These are phyloP conservation scores for Rhinoderma darwinii DNA, from an alignment of 2,113 vertebrate genomes.

Conservation along the genomic window DNA sequence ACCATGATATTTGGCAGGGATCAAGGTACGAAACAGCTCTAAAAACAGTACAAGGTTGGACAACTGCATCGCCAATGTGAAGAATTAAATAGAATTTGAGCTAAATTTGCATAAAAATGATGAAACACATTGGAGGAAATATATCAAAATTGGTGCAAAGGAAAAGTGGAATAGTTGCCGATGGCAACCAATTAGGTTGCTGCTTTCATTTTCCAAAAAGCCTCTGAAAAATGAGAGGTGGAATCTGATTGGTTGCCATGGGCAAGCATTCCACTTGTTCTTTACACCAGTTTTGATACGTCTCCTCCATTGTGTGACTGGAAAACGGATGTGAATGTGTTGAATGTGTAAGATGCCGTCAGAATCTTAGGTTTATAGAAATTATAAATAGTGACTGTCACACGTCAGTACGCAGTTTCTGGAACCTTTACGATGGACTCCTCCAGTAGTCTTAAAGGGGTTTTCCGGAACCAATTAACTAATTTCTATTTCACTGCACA, in stretches of 20 bases:
- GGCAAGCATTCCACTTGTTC: no score
- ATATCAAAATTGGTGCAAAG: no score
- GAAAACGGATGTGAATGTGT: not conserved
- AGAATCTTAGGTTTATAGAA: not conserved
- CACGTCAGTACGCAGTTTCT: conserved; percentile 5
- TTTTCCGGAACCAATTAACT: no score
- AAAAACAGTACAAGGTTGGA: not conserved
- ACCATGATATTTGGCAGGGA: no score
- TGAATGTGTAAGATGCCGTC: not conserved
- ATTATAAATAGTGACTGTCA: not conserved
- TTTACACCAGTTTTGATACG: no score
- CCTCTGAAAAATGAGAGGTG: no score
- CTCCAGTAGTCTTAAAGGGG: not conserved
- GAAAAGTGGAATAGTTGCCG: no score
- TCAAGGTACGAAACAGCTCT: no score
- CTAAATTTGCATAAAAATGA: not conserved
- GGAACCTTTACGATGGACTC: not conserved
- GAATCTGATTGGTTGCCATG: no score
- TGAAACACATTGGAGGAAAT: not conserved
- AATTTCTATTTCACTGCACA: no score
- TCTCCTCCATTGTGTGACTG: not conserved
- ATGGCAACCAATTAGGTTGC: no score
- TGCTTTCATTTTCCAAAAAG: no score
- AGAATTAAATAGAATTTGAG: not conserved
- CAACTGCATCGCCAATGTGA: not conserved